Conservation (phyloP, 2,888 invertebrate genomes). For the Conus canariensis region DNA sequence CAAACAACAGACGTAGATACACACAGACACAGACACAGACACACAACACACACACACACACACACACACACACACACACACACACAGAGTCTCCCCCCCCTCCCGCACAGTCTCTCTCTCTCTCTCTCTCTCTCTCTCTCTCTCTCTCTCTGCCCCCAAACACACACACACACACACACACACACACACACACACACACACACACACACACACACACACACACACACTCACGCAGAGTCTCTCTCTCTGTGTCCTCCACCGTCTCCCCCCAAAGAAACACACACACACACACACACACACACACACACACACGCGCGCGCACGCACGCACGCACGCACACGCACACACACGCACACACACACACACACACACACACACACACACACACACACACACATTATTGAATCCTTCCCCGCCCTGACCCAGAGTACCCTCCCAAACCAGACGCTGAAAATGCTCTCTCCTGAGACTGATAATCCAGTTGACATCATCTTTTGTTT, state of each 20-base stretch:
- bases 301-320: background rate
- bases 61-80: too few species aligned
- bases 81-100: too few species aligned
- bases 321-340: background rate
- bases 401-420: background rate
- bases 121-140: too few species aligned
- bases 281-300: background rate
- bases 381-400: background rate
- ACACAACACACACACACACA: too few species aligned
- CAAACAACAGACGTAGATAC: too few species aligned
- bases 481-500: too few species aligned
- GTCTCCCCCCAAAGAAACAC: background rate
- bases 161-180: too few species aligned
- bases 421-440: background rate
- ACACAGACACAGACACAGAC: too few species aligned
- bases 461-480: too few species aligned
- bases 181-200: background rate
- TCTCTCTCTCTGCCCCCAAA: too few species aligned
- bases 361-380: background rate
- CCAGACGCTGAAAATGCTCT: background rate
- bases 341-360: background rate
- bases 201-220: background rate
- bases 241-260: too few species aligned
- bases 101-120: too few species aligned
- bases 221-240: background rate